Evolutionary conservation across 2,113 vertebrate species (phyloP).

Genomic region (Micromys minutus): DNA sequence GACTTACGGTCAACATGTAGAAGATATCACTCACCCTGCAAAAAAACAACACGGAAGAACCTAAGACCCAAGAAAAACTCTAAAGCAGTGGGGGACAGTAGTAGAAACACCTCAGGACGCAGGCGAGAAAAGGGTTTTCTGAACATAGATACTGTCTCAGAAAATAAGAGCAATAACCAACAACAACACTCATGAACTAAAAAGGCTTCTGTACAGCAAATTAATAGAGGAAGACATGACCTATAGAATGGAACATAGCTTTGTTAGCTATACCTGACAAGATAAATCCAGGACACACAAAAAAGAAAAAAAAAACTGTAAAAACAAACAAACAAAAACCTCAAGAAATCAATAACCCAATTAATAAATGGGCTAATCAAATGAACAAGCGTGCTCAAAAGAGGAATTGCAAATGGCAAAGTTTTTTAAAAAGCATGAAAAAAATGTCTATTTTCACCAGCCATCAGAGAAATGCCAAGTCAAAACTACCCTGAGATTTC

Average conservation of each 20-base stretch:
- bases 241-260: not conserved
- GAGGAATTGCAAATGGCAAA: not conserved
- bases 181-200: not conserved
- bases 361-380: not conserved
- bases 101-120: not conserved
- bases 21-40: not conserved
- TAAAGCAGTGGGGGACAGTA: not conserved
- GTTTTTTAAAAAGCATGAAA: too few relatives aligned
- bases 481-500: not conserved
- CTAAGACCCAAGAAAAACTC: not conserved
- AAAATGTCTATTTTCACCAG: not conserved
- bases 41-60: not conserved
- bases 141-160: not conserved
- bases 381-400: not conserved
- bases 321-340: too few relatives aligned
- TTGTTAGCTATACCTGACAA: not conserved
- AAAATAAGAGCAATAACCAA: not conserved
- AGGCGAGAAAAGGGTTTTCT: not conserved
- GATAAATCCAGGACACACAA: not conserved
- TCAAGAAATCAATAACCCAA: not conserved
- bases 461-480: not conserved
- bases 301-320: not conserved
- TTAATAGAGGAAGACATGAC: not conserved
- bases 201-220: not conserved
- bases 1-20: too few relatives aligned